phyloP scores from a whole-genome alignment of 2,113 vertebrate species.

The Bufo gargarizans region DNA sequence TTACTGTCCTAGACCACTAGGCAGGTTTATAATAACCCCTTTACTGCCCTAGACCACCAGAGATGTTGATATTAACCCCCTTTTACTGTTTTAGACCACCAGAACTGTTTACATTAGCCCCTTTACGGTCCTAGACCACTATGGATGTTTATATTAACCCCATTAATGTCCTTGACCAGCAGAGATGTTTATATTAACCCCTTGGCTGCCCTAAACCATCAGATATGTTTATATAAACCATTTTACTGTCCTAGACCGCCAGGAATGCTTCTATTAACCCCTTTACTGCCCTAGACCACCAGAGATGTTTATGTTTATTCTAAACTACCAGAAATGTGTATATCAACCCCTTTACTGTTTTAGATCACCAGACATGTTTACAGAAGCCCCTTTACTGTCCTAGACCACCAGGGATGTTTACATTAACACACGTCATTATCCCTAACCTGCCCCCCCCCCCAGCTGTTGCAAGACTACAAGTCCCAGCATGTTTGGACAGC shows the following conservation, averaged over 20 bases:
- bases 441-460: no score
- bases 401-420: neutral
- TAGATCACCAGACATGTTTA: neutral
- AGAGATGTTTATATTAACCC: no score
- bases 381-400: neutral
- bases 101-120: neutral
- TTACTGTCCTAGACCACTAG: neutral
- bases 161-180: no score
- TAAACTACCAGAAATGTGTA: no score
- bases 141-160: no score
- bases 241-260: neutral
- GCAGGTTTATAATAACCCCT: neutral
- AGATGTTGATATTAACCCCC: neutral
- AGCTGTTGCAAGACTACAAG: no score
- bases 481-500: no score
- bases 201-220: no score
- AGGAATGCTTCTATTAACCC: neutral
- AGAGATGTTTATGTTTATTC: no score
- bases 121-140: no score
- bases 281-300: no score
- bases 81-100: neutral
- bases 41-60: neutral
- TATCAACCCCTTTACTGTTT: neutral
- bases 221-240: neutral
- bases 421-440: neutral